Percentiles rank a stretch among this genome's conserved stretches.
Conservation (phyloP, 2,113 vertebrate genomes). For the Rhabdomys dilectus region DNA sequence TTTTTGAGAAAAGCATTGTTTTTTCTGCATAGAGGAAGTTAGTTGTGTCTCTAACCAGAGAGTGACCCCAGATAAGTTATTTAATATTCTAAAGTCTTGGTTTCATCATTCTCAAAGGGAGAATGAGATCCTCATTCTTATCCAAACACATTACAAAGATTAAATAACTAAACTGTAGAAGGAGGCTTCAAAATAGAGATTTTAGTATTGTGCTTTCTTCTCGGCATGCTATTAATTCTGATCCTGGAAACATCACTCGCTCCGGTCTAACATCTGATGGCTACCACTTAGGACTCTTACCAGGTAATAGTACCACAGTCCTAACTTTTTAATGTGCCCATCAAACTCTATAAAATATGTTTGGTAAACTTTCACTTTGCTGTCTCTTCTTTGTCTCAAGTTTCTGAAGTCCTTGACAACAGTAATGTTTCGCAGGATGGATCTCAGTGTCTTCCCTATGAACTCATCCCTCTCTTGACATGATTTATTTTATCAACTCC, state of each 20-base stretch:
- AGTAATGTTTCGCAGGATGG: background rate
- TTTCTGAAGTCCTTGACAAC: background rate
- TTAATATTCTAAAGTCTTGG: background rate
- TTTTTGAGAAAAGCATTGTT: background rate
- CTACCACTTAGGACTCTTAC: background rate
- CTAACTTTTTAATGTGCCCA: background rate
- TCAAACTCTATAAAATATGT: background rate
- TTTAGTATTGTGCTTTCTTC: background rate
- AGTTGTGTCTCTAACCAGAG: background rate
- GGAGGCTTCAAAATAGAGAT: background rate
- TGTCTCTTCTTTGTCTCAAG: background rate
- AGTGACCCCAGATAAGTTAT: background rate
- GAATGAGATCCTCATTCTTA: background rate
- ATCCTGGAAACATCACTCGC: background rate
- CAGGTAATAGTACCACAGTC: too few relatives aligned
- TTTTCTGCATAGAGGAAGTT: background rate
- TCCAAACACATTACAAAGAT: background rate
- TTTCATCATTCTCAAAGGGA: background rate
- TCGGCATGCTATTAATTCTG: background rate
- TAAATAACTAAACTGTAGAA: background rate
- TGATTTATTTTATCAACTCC: background rate
- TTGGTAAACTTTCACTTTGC: background rate
- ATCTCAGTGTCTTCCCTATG: fast-evolving
- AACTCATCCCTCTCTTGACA: background rate
- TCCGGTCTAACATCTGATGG: background rate